A percentile compares a stretch with the other conserved stretches of the same genome.
Evolutionary conservation across 2,888 invertebrate species (phyloP).

Genomic region (Hirtodrosophila cameraria): DNA sequence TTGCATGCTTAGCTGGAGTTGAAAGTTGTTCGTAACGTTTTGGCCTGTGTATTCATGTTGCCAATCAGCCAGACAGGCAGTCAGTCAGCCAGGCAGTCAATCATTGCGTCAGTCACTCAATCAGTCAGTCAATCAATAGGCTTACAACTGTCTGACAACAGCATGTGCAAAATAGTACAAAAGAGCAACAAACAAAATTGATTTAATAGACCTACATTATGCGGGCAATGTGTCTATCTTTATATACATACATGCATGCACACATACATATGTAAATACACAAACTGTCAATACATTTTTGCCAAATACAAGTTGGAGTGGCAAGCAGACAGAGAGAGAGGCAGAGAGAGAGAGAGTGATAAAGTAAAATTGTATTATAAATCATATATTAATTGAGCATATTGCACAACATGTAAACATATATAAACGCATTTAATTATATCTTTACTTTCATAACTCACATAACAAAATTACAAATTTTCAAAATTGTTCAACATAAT

Average conservation of each 20-base stretch:
- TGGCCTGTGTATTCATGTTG: conserved; percentile 12
- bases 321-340: background rate
- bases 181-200: conserved; percentile 73
- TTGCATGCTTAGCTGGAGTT: conserved; percentile 41
- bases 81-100: conserved; percentile 29
- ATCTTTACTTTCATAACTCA: conserved; percentile 1
- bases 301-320: conserved; percentile 18
- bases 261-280: conserved; percentile 17
- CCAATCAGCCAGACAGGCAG: conserved; percentile 15
- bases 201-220: conserved; percentile 67
- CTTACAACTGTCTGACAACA: conserved; percentile 21
- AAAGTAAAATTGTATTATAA: conserved; percentile 19
- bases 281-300: conserved; percentile 41
- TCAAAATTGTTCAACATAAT: too few species aligned
- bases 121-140: background rate
- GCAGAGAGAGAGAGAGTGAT: background rate
- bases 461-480: background rate
- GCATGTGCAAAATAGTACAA: conserved; percentile 60
- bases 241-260: background rate
- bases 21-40: too few species aligned
- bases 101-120: conserved; percentile 4
- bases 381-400: conserved; percentile 29
- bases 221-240: conserved; percentile 18
- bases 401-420: conserved; percentile 12
- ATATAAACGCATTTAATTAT: conserved; percentile 1